Conservation (phyloP, 2,888 invertebrate species). For the Hermaeophaga mercurialis region DNA sequence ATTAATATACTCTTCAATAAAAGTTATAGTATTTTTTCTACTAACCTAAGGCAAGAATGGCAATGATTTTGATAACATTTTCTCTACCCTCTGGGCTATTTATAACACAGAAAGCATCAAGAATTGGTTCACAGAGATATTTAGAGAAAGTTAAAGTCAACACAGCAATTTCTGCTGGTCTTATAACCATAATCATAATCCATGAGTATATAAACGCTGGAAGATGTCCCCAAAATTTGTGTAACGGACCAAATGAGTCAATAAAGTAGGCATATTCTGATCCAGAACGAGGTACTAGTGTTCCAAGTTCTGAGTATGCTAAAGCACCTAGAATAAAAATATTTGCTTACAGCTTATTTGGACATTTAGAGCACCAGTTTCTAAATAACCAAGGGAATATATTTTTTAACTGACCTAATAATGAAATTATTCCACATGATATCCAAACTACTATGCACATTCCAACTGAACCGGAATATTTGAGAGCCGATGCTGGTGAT, state of each 20-base stretch:
- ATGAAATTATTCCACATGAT: conserved; percentile 76
- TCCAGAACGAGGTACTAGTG: conserved; percentile 77
- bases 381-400: conserved; percentile 40
- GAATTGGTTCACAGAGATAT: conserved; percentile 72
- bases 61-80: conserved; percentile 66
- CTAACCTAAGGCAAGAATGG: conserved; percentile 69
- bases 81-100: conserved; percentile 54
- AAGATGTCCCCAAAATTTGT: conserved; percentile 72
- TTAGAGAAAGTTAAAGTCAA: conserved; percentile 78
- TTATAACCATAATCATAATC: conserved; percentile 74
- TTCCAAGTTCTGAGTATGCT: conserved; percentile 81
- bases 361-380: not conserved
- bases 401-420: conserved; percentile 67
- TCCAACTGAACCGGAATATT: conserved; percentile 79
- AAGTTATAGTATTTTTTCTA: too few species aligned
- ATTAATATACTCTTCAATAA: too few species aligned
- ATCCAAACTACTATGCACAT: conserved; percentile 80
- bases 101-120: conserved; percentile 55
- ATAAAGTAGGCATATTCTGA: conserved; percentile 82
- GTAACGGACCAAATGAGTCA: conserved; percentile 71
- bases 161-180: conserved; percentile 80
- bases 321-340: conserved; percentile 67
- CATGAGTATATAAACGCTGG: conserved; percentile 79
- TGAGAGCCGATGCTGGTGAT: conserved; percentile 77
- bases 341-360: not conserved